Conservation (phyloP, 2,797 vertebrate genomes). For the Cephalopachus bancanus region DNA sequence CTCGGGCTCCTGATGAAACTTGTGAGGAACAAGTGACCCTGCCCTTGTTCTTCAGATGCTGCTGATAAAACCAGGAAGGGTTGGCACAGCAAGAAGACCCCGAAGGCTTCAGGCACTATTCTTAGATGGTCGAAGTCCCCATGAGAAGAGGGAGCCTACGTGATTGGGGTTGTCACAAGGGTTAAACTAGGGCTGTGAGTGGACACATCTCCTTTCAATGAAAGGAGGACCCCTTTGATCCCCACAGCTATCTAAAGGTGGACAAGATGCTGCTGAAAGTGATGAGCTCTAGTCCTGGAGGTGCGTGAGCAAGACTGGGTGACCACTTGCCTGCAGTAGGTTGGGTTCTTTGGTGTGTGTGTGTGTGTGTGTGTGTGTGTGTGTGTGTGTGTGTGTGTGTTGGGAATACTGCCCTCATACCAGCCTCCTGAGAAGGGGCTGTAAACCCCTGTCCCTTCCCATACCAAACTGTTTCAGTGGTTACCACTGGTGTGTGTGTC, state of each 20-base stretch:
- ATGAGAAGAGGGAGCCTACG: background rate
- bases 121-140: background rate
- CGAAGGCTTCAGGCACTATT: background rate
- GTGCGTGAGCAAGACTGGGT: background rate
- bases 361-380: background rate
- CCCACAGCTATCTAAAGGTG: background rate
- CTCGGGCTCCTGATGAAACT: background rate
- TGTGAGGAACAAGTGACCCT: background rate
- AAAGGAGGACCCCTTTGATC: background rate
- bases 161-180: background rate
- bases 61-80: background rate
- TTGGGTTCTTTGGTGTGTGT: background rate
- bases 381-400: background rate
- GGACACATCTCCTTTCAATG: background rate
- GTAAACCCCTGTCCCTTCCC: background rate
- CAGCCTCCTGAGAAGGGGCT: background rate
- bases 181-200: background rate
- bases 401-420: background rate
- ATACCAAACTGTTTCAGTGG: background rate
- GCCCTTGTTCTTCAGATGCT: background rate
- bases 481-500: background rate
- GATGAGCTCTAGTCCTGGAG: background rate
- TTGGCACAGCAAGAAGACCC: background rate
- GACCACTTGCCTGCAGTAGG: background rate
- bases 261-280: background rate